Percentiles rank a stretch among this genome's conserved stretches.
These are phyloP conservation scores for Ostrea denselamellosa DNA, from an alignment of 1,140 invertebrate genomes.

Conservation along the genomic window DNA sequence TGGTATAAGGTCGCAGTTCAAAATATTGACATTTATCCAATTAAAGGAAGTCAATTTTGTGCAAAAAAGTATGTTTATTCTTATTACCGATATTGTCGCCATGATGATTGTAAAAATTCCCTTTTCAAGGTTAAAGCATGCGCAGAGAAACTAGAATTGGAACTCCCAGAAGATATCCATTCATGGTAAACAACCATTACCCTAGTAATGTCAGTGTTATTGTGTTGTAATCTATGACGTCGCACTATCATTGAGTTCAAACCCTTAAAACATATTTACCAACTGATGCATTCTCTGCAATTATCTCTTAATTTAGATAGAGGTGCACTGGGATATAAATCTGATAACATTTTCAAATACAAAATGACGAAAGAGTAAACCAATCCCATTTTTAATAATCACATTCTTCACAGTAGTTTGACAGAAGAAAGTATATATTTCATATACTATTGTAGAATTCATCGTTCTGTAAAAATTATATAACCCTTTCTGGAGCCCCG, in stretches of 20 bases:
- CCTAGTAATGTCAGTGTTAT: conserved; percentile 28
- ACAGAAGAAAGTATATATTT: not conserved
- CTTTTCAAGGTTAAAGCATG: conserved; percentile 33
- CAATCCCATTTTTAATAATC: not conserved
- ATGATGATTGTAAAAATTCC: conserved; percentile 31
- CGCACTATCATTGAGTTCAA: conserved; percentile 28
- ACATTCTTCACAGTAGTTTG: not conserved
- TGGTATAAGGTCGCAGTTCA: not conserved
- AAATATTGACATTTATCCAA: not conserved
- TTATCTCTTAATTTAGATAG: conserved; percentile 33
- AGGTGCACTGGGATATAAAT: not conserved
- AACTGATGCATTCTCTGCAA: conserved; percentile 30
- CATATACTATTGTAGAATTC: not conserved
- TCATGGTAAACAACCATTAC: conserved; percentile 35
- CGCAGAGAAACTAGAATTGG: not conserved
- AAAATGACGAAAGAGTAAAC: not conserved
- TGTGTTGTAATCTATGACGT: conserved; percentile 30
- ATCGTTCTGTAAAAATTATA: not conserved
- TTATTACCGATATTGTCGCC: conserved; percentile 19
- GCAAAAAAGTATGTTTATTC: conserved; percentile 14
- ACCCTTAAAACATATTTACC: conserved; percentile 33
- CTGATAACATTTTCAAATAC: not conserved
- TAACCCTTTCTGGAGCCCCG: not conserved
- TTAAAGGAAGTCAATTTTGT: not conserved
- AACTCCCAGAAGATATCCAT: conserved; percentile 27